Evolutionary conservation across 2,797 vertebrate species (phyloP), one percentile per base, ranked within the genome.

Genomic region (Siniperca obscura): DNA sequence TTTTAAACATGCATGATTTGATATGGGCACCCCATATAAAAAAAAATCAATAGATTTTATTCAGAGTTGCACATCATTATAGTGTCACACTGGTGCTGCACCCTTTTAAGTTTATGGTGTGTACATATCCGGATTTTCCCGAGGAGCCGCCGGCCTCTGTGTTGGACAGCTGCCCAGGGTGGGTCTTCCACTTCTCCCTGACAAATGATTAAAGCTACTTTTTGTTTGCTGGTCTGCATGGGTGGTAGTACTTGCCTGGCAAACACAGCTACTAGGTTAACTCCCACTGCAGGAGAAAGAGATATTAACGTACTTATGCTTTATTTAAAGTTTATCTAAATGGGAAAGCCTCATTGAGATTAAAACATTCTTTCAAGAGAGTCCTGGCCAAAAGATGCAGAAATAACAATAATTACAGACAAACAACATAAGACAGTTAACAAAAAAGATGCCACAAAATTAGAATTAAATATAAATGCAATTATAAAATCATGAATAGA

Each of bases 111-210:
- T 87, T 90, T 21, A 78, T 76, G 48, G 68, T 75, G 70, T 90
- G 70, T 78, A 62, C 60, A 73, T 69, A 89, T 91, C 87, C 53
- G 74, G 84, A 86, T 92, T 89, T 86, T 87, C 77, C 77, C 46
- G 79, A 86, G 80, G 65, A 85, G 76, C 84, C 86, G 68, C 60
- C 52, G 55, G 74, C 70, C 74, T 87, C 70, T 71, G 76, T 68
- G 56, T 86, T 95, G 93, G 92, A 81, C 4, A 1, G 64, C 65
- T 77, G 92, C 93, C 92, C 90, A 88, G 92, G 90, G 90, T 92
- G 91, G 92, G 79, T 89, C 87, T 66, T 87, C 81, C 67, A 83
- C 76, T 88, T 71, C 70, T 84, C 78, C 76, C 67, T 80, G 77
- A 82, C 67, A 75, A 85, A 81, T 87, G 82, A 89, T 90, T 89